Percentiles rank a stretch among this genome's conserved stretches.
Evolutionary conservation across 2,888 invertebrate genomes (phyloP).

Genomic region (Folsomia manolachei): DNA sequence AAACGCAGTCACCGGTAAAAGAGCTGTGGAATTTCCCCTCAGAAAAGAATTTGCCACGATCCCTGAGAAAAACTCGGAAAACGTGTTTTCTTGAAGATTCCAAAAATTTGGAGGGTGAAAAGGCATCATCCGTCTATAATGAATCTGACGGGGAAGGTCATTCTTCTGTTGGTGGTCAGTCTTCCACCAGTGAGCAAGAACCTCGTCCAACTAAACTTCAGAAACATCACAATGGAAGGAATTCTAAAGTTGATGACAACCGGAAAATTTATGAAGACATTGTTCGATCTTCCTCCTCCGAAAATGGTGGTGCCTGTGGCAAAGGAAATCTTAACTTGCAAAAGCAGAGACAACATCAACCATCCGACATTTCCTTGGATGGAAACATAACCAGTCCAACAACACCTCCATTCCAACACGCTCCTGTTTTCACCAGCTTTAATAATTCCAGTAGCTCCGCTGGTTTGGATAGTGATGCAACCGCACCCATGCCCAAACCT

Average conservation of each 20-base stretch:
- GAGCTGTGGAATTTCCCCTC: constrained; percentile 50
- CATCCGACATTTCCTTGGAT: neutral
- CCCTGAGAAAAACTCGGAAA: constrained; percentile 47
- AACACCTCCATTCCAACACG: neutral
- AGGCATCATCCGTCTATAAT: constrained; percentile 10
- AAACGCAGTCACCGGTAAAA: constrained; percentile 24
- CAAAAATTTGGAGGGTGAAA: constrained; percentile 29
- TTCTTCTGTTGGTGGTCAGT: neutral
- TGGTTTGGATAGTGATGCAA: constrained; percentile 1
- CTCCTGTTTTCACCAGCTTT: constrained; percentile 5
- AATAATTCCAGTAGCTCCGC: neutral
- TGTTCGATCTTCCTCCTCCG: constrained; percentile 10
- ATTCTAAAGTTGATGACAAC: constrained; percentile 23
- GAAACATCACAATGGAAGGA: constrained; percentile 12
- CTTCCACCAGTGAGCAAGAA: neutral
- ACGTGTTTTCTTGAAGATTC: constrained; percentile 47
- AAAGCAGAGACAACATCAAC: neutral
- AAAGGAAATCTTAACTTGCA: no score
- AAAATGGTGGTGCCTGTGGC: no score
- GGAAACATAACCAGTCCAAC: neutral
- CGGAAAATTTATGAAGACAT: constrained; percentile 42
- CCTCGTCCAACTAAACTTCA: neutral
- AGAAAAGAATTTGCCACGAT: constrained; percentile 49
- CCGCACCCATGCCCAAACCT: constrained; percentile 21
- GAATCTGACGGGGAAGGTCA: neutral